A percentile compares a stretch with the other conserved stretches of the same genome.
Conservation (phyloP, 2,113 vertebrate genomes). For the Pholis gunnellus region DNA sequence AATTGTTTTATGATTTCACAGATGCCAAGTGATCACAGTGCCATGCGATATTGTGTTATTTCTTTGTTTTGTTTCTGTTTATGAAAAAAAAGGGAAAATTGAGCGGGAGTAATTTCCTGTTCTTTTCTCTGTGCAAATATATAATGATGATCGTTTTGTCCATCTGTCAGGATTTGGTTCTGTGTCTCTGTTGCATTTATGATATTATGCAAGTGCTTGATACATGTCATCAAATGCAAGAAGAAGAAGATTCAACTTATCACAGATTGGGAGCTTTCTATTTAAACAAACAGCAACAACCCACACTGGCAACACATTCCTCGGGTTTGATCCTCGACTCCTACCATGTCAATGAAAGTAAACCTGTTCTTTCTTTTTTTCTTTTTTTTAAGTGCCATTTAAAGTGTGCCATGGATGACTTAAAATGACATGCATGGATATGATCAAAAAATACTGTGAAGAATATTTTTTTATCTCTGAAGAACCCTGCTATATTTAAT, state of each 20-base stretch:
- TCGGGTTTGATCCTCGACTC: constrained; percentile 35
- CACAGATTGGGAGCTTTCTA: constrained; percentile 5
- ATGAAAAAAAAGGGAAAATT: constrained; percentile 39
- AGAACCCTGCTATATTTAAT: constrained; percentile 65
- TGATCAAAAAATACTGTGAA: constrained; percentile 72
- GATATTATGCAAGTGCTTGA: constrained; percentile 34
- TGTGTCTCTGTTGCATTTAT: constrained; percentile 36
- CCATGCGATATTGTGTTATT: constrained; percentile 70
- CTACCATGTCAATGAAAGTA: constrained; percentile 38
- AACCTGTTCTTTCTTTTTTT: constrained; percentile 10
- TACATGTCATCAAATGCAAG: constrained; percentile 22
- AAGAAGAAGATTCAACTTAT: constrained; percentile 28
- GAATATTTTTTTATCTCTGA: constrained; percentile 65
- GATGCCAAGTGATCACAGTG: constrained; percentile 79
- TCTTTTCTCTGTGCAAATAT: constrained; percentile 50
- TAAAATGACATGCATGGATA: constrained; percentile 76
- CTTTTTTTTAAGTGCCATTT: constrained; percentile 72
- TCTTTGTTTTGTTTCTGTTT: constrained; percentile 61
- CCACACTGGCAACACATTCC: constrained; percentile 16
- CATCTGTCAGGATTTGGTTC: constrained; percentile 11
- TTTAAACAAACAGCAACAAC: not conserved
- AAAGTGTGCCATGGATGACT: constrained; percentile 62
- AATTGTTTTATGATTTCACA: constrained; percentile 65
- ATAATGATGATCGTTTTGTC: constrained; percentile 25
- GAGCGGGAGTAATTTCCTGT: not conserved